Conservation (phyloP, 2,113 vertebrate species). For the Notechis scutatus region DNA sequence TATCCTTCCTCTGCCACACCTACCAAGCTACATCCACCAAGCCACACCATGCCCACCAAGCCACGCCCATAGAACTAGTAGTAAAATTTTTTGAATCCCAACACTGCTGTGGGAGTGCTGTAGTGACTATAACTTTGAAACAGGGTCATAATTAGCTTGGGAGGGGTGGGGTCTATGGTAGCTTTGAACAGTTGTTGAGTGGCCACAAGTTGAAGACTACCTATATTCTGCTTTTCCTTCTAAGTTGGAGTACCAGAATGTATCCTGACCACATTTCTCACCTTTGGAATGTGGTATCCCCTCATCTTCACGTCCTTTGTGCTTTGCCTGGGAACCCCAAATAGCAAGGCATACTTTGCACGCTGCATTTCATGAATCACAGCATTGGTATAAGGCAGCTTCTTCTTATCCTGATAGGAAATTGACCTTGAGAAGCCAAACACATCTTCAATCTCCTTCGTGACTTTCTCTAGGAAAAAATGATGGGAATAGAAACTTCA, state of each 20-base stretch:
- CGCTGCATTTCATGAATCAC: neutral
- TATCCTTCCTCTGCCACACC: no score
- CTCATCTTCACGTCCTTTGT: neutral
- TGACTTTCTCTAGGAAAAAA: neutral
- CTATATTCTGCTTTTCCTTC: neutral
- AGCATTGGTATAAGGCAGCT: neutral
- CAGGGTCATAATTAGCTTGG: neutral
- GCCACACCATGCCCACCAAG: no score
- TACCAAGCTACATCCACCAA: no score
- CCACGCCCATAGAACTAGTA: no score
- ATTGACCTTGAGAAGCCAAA: neutral
- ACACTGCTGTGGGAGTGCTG: no score
- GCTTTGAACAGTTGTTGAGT: neutral
- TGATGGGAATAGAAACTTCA: neutral
- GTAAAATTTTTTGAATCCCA: no score
- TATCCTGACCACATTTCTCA: neutral
- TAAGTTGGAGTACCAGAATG: neutral
- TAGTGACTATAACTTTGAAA: no score
- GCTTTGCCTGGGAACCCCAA: neutral
- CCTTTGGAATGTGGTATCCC: neutral
- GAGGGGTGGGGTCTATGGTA: neutral
- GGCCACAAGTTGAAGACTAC: neutral
- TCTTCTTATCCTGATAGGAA: neutral
- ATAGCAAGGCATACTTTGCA: neutral
- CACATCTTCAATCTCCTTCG: neutral